These are phyloP conservation scores for Eudasyphora cyanicolor DNA, from an alignment of 2,888 invertebrate species.

Conservation along the genomic window DNA sequence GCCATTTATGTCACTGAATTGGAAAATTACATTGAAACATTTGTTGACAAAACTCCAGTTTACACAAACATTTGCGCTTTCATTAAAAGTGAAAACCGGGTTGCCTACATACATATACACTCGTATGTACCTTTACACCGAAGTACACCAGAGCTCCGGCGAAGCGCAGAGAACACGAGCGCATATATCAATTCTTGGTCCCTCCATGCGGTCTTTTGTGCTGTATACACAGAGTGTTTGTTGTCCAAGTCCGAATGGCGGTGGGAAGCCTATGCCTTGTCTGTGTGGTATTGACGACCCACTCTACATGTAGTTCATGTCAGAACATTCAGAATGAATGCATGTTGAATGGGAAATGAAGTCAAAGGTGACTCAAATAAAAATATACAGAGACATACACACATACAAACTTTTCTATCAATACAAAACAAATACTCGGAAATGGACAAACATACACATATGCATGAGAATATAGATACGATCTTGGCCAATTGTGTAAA, in stretches of 20 bases:
- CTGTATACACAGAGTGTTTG: neutral
- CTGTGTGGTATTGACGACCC: neutral
- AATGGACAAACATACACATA: neutral
- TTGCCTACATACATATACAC: no score
- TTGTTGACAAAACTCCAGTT: conserved; percentile 68
- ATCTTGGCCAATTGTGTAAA: neutral
- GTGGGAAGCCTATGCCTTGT: no score
- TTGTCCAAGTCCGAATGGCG: neutral
- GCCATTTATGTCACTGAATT: conserved; percentile 68
- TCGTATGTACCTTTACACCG: neutral
- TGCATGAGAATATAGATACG: neutral
- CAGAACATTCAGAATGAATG: conserved; percentile 30
- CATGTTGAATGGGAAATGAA: conserved; percentile 53
- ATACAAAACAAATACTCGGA: neutral
- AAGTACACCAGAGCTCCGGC: no score
- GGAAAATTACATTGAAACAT: conserved; percentile 71
- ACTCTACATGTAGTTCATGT: conserved; percentile 23
- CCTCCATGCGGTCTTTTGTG: neutral
- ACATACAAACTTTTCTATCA: neutral
- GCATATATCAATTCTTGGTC: conserved; percentile 42
- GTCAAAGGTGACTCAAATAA: conserved; percentile 57
- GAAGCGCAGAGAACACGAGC: neutral
- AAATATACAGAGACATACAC: conserved; percentile 15
- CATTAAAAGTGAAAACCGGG: conserved; percentile 65
- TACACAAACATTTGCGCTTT: conserved; percentile 62